Base-by-base conservation (phyloP, 2,888 invertebrate species). In the Belgica antarctica region DNA sequence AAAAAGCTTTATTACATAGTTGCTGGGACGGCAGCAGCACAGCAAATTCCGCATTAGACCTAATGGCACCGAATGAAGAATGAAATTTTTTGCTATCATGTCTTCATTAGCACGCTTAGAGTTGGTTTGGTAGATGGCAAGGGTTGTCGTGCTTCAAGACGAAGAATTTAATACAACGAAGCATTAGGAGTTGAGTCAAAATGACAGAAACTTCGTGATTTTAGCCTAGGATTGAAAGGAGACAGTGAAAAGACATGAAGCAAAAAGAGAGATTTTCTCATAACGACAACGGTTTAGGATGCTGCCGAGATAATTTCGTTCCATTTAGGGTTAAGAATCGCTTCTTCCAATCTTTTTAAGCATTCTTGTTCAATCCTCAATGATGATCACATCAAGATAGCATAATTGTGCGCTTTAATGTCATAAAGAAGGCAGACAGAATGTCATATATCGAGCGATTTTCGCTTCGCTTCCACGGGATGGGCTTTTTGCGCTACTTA, bases 1-100 rank as follows among this genome's bases (percentile, higher is more conserved):
- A n/a, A 59, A 59, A 22, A 5, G 1, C 27, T 25, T 59, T 59
- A 12, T 22, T 59, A 15, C 46, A 15, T 7, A 46, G n/a, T n/a
- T n/a, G n/a, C n/a, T n/a, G n/a, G 52, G 52, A 17, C 22, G 15
- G 17, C 52, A 12, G 8, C 52, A 52, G 59, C 59, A 25, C 19
- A n/a, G 27, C 25, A n/a, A 59, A 59, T 27, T 27, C 22, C 59
- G 25, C 59, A 59, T 25, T 27, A 59, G 59, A 59, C 59, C 59
- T 25, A 59, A 59, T 59, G 59, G 59, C 59, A 12, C 25, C 52
- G 27, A 46, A 46, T 7, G 12, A 46, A 46, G 15, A 46, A 46
- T 7, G 5, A 4, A 27, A 27, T 59, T 12, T 59, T 10, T 59
- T 59, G 17, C 52, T 52, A 4, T 52, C 27, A 12, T 12, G 1